Evolutionary conservation across 1,140 invertebrate genomes (phyloP).

Genomic region (Saccostrea glomerata): DNA sequence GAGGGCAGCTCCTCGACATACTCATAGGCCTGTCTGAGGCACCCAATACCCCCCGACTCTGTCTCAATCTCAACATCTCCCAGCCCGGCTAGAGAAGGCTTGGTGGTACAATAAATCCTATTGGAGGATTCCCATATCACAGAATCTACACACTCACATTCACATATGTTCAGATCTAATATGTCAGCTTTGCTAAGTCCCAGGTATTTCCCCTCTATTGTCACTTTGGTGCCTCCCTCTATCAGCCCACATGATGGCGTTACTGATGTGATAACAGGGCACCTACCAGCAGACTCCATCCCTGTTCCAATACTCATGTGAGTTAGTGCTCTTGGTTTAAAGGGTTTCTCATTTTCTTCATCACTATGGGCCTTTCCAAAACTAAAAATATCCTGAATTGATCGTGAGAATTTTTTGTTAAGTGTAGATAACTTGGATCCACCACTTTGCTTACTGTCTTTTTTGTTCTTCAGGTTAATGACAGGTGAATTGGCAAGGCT

Average conservation of each 20-base stretch:
- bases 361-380: constrained; percentile 63
- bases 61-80: constrained; percentile 75
- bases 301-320: constrained; percentile 63
- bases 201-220: constrained; percentile 71
- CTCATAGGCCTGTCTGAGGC: constrained; percentile 68
- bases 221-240: constrained; percentile 70
- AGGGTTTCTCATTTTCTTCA: constrained; percentile 55
- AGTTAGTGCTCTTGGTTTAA: constrained; percentile 26
- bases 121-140: constrained; percentile 74
- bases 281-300: constrained; percentile 62
- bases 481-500: constrained; percentile 35
- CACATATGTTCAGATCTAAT: constrained; percentile 71
- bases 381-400: constrained; percentile 73
- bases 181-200: constrained; percentile 74
- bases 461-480: constrained; percentile 54
- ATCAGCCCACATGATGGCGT: constrained; percentile 70
- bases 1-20: constrained; percentile 63
- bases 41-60: constrained; percentile 72
- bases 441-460: constrained; percentile 54
- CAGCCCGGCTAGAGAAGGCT: constrained; percentile 66
- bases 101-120: constrained; percentile 67
- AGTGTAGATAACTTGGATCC: constrained; percentile 67
- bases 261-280: constrained; percentile 70
- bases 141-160: constrained; percentile 71
- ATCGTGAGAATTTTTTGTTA: constrained; percentile 74